Evolutionary conservation across 2,113 vertebrate species (phyloP), one percentile per base, ranked within the genome.

Genomic region (Austrofundulus limnaeus): DNA sequence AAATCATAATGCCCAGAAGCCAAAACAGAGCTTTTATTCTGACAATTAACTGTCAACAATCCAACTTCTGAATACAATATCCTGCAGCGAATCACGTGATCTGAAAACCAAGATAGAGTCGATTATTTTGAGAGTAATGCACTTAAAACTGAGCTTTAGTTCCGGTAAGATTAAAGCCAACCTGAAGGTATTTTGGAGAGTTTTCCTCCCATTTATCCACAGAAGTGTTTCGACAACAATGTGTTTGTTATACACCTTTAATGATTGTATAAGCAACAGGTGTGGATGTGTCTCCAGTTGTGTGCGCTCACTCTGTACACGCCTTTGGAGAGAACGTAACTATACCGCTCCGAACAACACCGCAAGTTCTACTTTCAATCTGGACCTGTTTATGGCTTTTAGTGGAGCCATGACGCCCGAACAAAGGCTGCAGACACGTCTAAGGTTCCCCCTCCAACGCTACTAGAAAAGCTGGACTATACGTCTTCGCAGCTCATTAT

Each of bases 401-500:
- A 4, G 20, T 64, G 31, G 50, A 61, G 46, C n/a, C 68, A 66
- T 23, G 15, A 38, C 24, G 51, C 45, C 38, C 45, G 42, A 34
- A 53, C 57, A 42, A 65, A 57, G 39, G 39, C 23, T 25, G 45
- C 28, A 7, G 31, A 34, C 31, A 34, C 13, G 46, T 14, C 21
- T 19, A 21, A 21, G 46, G 20, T 19, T 48, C 21, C 5, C n/a
- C 21, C 20, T 23, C 13, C 2, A 24, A 25, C 14, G 47, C 14
- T 23, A 7, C 47, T 15, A 14, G 21, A 23, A 24, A 21, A 16
- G 23, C 20, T 23, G 47, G 20, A 24, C 21, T 9, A 0, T 15
- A 49, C 13, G 15, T 21, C 20, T 48, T 48, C 19, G 28, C 9
- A 12, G n/a, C 39, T 79, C 77, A 61, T 70, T 8, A 73, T 90